Conservation (phyloP, 2,113 vertebrate genomes). For the Megaptera novaeangliae region DNA sequence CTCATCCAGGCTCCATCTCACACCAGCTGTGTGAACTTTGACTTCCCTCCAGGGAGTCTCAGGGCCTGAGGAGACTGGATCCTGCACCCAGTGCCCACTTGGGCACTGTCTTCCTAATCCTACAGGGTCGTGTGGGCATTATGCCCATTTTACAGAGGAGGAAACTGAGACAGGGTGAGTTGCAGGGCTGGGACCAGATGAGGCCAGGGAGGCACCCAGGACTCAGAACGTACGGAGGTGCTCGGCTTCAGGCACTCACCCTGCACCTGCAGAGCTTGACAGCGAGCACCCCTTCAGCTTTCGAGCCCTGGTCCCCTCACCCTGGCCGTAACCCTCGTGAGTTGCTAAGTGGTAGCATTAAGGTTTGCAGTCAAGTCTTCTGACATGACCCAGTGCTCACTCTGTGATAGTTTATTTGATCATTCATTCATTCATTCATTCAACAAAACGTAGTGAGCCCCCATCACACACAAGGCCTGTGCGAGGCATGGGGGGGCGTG, state of each 20-base stretch:
- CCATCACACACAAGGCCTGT: not conserved
- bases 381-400: not conserved
- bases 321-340: rapidly evolving
- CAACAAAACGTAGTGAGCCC: not conserved
- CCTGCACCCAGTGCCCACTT: not conserved
- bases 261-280: not conserved
- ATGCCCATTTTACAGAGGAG: not conserved
- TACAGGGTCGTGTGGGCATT: rapidly evolving
- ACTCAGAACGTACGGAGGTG: not conserved
- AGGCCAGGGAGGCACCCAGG: not conserved
- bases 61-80: not conserved
- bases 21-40: not conserved
- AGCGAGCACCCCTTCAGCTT: rapidly evolving
- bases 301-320: not conserved
- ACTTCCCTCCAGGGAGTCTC: not conserved
- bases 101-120: not conserved
- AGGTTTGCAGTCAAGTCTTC: not conserved
- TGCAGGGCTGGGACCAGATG: not conserved
- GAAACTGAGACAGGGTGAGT: not conserved
- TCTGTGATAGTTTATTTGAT: not conserved
- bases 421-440: not conserved
- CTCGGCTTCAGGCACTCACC: too few relatives aligned
- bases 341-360: not conserved
- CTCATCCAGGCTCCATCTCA: not conserved
- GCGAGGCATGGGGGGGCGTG: not conserved